phyloP scores from a whole-genome alignment of 2,888 invertebrate genomes.

The Gortyna flavago region DNA sequence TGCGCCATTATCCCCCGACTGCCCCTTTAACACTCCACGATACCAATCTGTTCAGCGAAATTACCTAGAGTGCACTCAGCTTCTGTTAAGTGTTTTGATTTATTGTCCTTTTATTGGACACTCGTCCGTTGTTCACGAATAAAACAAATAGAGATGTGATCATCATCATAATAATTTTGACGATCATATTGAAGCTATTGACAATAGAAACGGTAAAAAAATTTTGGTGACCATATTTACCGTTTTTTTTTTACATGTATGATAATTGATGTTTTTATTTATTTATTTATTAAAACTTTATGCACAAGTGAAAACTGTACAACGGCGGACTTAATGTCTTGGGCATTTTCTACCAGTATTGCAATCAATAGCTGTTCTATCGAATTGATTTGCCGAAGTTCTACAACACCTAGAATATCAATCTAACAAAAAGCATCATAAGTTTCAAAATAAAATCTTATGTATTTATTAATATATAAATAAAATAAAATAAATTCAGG shows the following conservation, averaged over 20 bases:
- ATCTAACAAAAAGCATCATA: background rate
- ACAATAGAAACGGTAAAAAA: background rate
- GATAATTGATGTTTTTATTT: background rate
- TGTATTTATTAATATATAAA: background rate
- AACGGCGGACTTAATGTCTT: too few species aligned
- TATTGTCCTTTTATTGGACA: slow-evolving; percentile 87
- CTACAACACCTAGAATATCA: background rate
- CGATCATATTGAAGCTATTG: background rate
- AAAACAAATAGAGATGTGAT: slow-evolving; percentile 39
- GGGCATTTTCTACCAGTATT: too few species aligned
- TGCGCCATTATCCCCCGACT: slow-evolving; percentile 66
- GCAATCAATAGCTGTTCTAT: background rate
- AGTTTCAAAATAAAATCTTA: background rate
- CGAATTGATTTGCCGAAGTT: background rate
- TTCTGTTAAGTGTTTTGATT: slow-evolving; percentile 85
- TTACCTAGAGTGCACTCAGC: slow-evolving; percentile 83
- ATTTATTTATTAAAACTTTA: too few species aligned
- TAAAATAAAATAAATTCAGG: too few species aligned
- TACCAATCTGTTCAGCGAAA: slow-evolving; percentile 78
- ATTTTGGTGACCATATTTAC: background rate
- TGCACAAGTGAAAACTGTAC: too few species aligned
- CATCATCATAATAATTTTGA: slow-evolving; percentile 9
- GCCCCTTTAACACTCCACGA: slow-evolving; percentile 72
- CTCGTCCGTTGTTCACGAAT: slow-evolving; percentile 77
- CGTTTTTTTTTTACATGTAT: background rate